Percentiles rank a stretch among this genome's conserved stretches.
These are phyloP conservation scores for Neotragus moschatus DNA, from an alignment of 2,113 vertebrate genomes.

Conservation along the genomic window DNA sequence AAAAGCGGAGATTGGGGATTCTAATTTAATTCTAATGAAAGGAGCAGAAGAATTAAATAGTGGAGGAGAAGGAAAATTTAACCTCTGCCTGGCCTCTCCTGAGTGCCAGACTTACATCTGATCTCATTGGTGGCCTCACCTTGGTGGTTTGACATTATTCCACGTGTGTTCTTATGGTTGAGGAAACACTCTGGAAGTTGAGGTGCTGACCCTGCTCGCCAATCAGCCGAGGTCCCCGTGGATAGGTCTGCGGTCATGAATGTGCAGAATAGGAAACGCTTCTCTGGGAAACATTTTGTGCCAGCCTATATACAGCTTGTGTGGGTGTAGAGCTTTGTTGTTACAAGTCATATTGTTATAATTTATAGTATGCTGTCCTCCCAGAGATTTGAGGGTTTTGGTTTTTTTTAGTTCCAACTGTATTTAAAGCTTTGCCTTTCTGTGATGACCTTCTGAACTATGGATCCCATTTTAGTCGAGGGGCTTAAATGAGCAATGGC, in stretches of 20 bases:
- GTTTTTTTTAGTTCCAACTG: neutral
- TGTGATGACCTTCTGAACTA: neutral
- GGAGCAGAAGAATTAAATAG: neutral
- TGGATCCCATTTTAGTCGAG: neutral
- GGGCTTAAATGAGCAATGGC: neutral
- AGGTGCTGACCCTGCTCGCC: neutral
- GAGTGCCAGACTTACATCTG: neutral
- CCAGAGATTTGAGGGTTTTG: neutral
- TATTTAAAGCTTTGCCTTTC: constrained; percentile 23
- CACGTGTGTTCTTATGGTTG: neutral
- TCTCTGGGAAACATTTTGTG: constrained; percentile 4
- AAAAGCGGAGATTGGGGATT: neutral
- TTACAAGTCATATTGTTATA: neutral
- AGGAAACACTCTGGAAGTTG: neutral
- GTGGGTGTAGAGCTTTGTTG: neutral
- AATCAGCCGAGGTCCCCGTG: fast-evolving
- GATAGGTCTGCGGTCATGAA: neutral
- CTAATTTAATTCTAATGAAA: neutral
- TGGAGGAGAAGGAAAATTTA: neutral
- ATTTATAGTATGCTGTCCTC: neutral
- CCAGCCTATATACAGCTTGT: neutral
- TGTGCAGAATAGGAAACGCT: neutral
- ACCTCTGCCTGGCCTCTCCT: neutral
- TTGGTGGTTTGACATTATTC: neutral
- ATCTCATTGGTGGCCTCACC: neutral